Conservation (phyloP, 2,888 invertebrate species). For the Temnothorax ravouxi region DNA sequence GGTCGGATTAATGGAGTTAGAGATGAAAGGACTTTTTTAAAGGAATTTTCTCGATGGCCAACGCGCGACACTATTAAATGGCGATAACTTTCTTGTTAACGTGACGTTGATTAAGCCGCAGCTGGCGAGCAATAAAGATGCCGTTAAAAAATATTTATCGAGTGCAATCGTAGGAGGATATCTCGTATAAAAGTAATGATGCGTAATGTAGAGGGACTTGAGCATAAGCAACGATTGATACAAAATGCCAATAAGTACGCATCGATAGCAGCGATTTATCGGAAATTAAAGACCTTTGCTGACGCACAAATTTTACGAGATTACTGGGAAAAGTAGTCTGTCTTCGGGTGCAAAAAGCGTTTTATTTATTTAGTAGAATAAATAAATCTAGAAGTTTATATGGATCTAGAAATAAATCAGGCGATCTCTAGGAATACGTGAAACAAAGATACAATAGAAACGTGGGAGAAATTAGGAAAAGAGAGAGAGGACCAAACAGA, state of each 20-base stretch:
- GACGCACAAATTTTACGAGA: conserved; percentile 8
- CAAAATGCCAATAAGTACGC: neutral
- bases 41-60: conserved; percentile 35
- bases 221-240: conserved; percentile 7
- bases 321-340: neutral
- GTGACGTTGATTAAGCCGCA: conserved; percentile 49
- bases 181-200: conserved; percentile 16
- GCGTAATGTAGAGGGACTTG: neutral
- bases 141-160: conserved; percentile 39
- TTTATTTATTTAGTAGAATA: neutral
- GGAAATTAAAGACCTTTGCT: conserved; percentile 5
- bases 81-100: conserved; percentile 47
- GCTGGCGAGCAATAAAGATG: conserved; percentile 22
- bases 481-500: conserved; percentile 41
- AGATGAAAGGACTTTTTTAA: conserved; percentile 45
- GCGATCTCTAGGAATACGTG: conserved; percentile 26
- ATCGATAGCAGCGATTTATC: neutral
- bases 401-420: conserved; percentile 55
- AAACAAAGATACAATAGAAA: conserved; percentile 35
- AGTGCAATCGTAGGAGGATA: neutral
- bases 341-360: neutral
- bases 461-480: conserved; percentile 34
- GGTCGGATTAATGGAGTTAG: conserved; percentile 44
- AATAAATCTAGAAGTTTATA: conserved; percentile 58
- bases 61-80: conserved; percentile 38